These are phyloP conservation scores for Drosophila sechellia DNA, from an alignment of 1,140 invertebrate species.

Conservation along the genomic window DNA sequence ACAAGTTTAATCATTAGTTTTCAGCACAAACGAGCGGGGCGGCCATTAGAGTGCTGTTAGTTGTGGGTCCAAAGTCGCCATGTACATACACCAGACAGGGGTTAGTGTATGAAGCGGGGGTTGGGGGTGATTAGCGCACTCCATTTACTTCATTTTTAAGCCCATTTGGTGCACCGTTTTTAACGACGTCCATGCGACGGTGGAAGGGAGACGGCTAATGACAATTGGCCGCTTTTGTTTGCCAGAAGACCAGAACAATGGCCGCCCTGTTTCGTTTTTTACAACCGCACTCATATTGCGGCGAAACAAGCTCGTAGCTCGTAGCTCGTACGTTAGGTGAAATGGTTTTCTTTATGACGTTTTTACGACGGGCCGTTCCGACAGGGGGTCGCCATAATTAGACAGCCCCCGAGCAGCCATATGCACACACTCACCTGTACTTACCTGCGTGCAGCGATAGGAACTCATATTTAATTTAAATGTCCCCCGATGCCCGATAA, in stretches of 20 bases:
- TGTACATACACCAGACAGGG: slow-evolving; percentile 3
- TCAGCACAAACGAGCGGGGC: slow-evolving; percentile 29
- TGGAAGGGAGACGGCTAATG: slow-evolving; percentile 55
- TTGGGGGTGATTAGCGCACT: slow-evolving; percentile 47
- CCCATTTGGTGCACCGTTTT: slow-evolving; percentile 64
- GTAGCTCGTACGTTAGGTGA: slow-evolving; percentile 42
- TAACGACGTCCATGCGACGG: slow-evolving; percentile 39
- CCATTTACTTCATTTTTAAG: slow-evolving; percentile 78
- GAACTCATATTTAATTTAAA: slow-evolving; percentile 73
- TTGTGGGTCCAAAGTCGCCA: neutral
- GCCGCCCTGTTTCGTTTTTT: slow-evolving; percentile 30
- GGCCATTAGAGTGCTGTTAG: slow-evolving; percentile 37
- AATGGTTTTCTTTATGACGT: slow-evolving; percentile 76
- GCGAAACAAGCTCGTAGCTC: slow-evolving; percentile 32
- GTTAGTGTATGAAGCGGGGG: slow-evolving; percentile 2
- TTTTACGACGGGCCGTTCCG: slow-evolving; percentile 66
- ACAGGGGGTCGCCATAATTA: slow-evolving; percentile 60
- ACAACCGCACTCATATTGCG: slow-evolving; percentile 9
- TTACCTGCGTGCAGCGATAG: slow-evolving; percentile 22
- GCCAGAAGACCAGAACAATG: slow-evolving; percentile 38
- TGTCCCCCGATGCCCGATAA: slow-evolving; percentile 64
- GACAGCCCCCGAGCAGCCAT: slow-evolving; percentile 29
- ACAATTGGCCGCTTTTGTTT: slow-evolving; percentile 54
- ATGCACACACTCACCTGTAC: slow-evolving; percentile 8
- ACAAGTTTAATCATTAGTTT: slow-evolving; percentile 48